phyloP scores from a whole-genome alignment of 2,797 vertebrate species.

The Momotus momota region DNA sequence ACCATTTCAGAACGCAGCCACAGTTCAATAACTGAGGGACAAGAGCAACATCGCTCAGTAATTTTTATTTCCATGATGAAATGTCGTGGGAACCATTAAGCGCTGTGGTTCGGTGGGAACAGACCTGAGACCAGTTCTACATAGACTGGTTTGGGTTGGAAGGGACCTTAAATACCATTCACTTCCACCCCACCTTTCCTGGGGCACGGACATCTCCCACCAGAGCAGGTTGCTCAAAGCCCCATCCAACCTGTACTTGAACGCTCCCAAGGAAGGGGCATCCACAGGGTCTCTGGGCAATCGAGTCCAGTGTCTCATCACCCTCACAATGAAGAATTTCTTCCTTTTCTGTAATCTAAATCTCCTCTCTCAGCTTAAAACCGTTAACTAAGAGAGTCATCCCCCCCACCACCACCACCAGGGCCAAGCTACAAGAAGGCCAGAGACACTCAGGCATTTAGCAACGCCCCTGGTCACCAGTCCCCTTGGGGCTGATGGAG shows the following conservation, averaged over 20 bases:
- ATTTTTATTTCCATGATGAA: not conserved
- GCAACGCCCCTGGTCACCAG: not conserved
- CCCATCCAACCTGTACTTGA: too few relatives aligned
- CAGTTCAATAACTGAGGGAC: fast-evolving
- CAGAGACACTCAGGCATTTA: not conserved
- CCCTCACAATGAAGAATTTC: not conserved
- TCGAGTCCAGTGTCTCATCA: not conserved
- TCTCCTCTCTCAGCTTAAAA: not conserved
- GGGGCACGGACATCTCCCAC: too few relatives aligned
- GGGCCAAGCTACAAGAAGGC: not conserved
- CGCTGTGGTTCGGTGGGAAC: not conserved
- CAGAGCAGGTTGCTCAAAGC: too few relatives aligned
- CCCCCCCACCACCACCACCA: too few relatives aligned
- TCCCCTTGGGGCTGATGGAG: not conserved
- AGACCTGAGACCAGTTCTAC: not conserved
- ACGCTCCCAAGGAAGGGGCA: too few relatives aligned
- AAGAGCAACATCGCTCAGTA: not conserved
- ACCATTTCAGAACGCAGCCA: not conserved
- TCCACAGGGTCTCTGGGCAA: too few relatives aligned
- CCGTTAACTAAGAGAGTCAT: too few relatives aligned
- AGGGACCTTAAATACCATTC: not conserved
- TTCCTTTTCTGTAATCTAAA: not conserved
- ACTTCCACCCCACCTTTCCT: not conserved
- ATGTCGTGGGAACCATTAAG: not conserved
- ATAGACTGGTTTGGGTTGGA: not conserved